phyloP scores from a whole-genome alignment of 2,113 vertebrate genomes.

The Struthio camelus region DNA sequence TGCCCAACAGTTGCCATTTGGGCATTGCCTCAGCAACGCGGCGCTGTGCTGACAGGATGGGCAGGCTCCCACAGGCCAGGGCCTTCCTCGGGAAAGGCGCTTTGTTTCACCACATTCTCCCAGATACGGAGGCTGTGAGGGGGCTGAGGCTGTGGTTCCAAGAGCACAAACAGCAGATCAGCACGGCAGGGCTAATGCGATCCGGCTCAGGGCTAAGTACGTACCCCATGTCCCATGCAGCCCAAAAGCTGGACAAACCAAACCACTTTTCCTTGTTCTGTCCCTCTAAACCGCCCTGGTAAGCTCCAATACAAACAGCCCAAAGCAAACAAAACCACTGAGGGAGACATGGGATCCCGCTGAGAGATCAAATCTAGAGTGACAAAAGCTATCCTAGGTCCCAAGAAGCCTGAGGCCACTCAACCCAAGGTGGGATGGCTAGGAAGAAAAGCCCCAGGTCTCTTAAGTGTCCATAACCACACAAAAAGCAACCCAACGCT shows the following conservation, averaged over 20 bases:
- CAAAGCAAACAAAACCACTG: background rate
- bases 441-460: background rate
- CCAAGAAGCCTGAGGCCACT: background rate
- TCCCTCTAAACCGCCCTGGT: background rate
- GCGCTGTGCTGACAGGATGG: background rate
- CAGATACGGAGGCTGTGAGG: background rate
- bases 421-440: background rate
- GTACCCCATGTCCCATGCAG: background rate
- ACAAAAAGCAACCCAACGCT: background rate
- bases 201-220: background rate
- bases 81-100: background rate
- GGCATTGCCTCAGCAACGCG: background rate
- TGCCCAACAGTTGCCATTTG: background rate
- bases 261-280: background rate
- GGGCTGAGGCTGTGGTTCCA: background rate
- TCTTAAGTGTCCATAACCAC: background rate
- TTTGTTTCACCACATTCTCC: background rate
- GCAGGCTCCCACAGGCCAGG: background rate
- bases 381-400: background rate
- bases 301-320: background rate
- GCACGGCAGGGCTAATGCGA: no score
- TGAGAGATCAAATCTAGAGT: background rate
- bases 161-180: no score
- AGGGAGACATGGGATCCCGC: background rate
- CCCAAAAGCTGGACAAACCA: background rate